Conservation (phyloP, 1,140 invertebrate species). For the Argopecten irradians region DNA sequence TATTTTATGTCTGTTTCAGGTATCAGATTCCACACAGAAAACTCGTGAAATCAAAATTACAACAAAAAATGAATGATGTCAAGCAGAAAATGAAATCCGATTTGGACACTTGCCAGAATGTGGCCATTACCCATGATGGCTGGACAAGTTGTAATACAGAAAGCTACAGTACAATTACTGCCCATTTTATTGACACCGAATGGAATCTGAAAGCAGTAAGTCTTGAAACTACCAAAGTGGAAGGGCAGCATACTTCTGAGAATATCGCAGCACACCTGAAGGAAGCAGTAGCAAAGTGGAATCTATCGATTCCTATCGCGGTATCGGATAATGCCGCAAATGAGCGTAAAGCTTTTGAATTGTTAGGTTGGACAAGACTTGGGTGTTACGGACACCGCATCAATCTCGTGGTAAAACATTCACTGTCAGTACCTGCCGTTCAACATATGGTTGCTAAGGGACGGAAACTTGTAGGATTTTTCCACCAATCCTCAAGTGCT, state of each 20-base stretch:
- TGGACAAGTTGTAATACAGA: slow-evolving; percentile 29
- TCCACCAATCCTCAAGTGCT: slow-evolving; percentile 36
- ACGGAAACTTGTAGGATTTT: slow-evolving; percentile 35
- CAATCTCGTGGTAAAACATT: slow-evolving; percentile 38
- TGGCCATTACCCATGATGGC: slow-evolving; percentile 22
- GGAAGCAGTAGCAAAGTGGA: neutral
- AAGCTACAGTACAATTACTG: neutral
- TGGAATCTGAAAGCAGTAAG: slow-evolving; percentile 15
- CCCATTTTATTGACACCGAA: slow-evolving; percentile 16
- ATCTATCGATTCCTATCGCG: slow-evolving; percentile 23
- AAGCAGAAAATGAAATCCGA: neutral
- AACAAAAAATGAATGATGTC: neutral
- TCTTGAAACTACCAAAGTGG: neutral
- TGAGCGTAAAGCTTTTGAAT: slow-evolving; percentile 34
- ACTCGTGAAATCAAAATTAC: neutral
- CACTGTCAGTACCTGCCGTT: slow-evolving; percentile 20
- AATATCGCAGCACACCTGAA: neutral
- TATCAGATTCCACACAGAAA: neutral
- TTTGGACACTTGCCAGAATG: neutral
- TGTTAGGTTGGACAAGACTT: slow-evolving; percentile 30
- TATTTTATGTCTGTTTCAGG: neutral
- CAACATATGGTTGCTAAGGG: slow-evolving; percentile 17
- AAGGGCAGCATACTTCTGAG: neutral
- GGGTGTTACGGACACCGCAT: slow-evolving; percentile 47
- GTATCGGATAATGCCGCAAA: slow-evolving; percentile 45